Base-by-base conservation (phyloP, 2,888 invertebrate species). In the Cecidostiba fungosa region DNA sequence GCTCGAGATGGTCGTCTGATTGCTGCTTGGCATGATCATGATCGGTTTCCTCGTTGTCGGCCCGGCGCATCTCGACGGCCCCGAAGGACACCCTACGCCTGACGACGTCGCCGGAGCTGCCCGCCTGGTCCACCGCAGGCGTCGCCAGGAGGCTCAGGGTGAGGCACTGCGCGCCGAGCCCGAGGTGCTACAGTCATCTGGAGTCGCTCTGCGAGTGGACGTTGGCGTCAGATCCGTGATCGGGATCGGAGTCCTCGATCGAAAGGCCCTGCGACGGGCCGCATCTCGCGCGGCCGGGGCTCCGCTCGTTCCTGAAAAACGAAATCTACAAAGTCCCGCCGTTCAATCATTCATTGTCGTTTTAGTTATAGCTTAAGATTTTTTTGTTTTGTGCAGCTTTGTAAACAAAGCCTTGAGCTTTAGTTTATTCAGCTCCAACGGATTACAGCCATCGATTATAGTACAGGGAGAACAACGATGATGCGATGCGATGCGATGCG, bases 161-260 rank as follows among this genome's bases (percentile, higher is more conserved):
- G 84, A 87, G 72, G 82, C 79, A 79, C 79, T 86, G 84, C 74
- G 89, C 89, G 89, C 91, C 91, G 86, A 90, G 85, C 88, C 89
- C 88, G 89, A 87, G 87, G 84, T 88, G 91, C 91, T 92, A 92
- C 90, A 92, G 92, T 93, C 92, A 93, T 90, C 92, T 93, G 87
- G 92, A 92, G 86, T 92, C 93, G 87, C 92, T 92, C 82, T 92
- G 92, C 77, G 92, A 92, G 86, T 92, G 91, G 82, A 90, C 87
- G 87, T 91, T 92, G 86, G 91, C 90, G 82, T 92, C 92, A 36
- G 91, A 81, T 74, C 87, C 86, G 73, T 87, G 92, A 86, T 93
- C 92, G 36, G 90, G 92, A 87, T 93, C 93, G 47, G 93, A 93
- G 84, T 93, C 93, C 87, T 93, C 93, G 89, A 93, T 91, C 85